Evolutionary conservation across 2,797 vertebrate genomes (phyloP).

Genomic region (Lagorchestes hirsutus): DNA sequence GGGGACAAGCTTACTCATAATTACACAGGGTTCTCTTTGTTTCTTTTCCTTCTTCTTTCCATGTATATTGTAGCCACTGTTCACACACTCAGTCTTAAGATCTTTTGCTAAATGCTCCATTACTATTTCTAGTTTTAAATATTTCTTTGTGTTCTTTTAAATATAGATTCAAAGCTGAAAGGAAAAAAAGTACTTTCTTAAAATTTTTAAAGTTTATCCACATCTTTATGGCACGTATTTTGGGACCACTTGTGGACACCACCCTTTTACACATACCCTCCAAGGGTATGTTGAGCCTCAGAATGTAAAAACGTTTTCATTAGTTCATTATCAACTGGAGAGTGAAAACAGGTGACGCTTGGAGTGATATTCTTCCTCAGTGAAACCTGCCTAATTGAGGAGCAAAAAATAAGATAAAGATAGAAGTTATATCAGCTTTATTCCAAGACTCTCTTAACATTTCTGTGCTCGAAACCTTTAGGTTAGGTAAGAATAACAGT

Average conservation of each 20-base stretch:
- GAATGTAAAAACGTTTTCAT: background rate
- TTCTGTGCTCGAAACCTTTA: conserved; percentile 74
- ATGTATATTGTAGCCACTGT: background rate
- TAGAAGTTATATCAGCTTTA: conserved; percentile 82
- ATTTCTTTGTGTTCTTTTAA: conserved; percentile 25
- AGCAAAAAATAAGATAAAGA: conserved; percentile 67
- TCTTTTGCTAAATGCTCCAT: background rate
- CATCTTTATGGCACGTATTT: background rate
- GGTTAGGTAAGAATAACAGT: background rate
- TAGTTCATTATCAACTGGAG: background rate
- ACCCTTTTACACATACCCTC: background rate
- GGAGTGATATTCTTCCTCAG: conserved; percentile 40
- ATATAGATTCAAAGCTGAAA: conserved; percentile 22
- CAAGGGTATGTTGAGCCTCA: background rate
- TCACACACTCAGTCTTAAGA: background rate
- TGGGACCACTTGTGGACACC: background rate
- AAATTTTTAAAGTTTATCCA: conserved; percentile 1
- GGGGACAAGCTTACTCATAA: background rate
- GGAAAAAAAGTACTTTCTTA: background rate
- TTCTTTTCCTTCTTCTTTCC: background rate
- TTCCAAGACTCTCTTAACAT: conserved; percentile 80
- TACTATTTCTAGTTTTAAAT: conserved; percentile 11
- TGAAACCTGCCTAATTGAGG: conserved; percentile 39
- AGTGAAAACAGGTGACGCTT: background rate
- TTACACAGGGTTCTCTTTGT: background rate